phyloP scores from a whole-genome alignment of 92 coral and sea anemone genomes.

The Epizoanthus stellaris region DNA sequence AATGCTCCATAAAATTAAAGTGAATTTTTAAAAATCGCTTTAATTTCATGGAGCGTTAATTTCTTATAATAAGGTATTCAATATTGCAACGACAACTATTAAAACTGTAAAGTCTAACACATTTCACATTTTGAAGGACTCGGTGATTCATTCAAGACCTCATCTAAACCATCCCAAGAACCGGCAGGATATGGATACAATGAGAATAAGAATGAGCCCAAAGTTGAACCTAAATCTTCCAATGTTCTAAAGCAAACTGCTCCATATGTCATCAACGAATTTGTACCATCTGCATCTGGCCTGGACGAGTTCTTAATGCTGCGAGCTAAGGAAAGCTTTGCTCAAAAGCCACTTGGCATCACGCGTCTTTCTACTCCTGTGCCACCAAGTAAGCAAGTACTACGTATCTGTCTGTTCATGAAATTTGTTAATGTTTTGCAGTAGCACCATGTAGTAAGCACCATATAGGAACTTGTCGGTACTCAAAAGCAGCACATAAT shows the following conservation, averaged over 20 bases:
- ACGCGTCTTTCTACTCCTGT: neutral
- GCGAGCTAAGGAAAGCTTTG: constrained; percentile 36
- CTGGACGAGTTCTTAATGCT: constrained; percentile 62
- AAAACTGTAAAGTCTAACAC: too few species aligned
- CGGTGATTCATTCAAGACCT: neutral
- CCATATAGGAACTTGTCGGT: neutral
- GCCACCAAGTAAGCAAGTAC: constrained; percentile 27
- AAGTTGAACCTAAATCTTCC: neutral
- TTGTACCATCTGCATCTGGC: constrained; percentile 34
- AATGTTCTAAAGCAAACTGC: neutral
- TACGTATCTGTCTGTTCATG: too few species aligned
- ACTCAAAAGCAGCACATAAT: neutral
- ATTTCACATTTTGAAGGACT: constrained; percentile 1
- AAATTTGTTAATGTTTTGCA: neutral
- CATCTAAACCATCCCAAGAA: neutral
- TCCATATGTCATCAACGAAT: constrained; percentile 5
- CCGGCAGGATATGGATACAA: neutral
- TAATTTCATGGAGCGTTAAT: neutral
- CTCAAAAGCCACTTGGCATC: neutral
- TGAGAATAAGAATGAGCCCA: neutral
- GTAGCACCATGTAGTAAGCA: neutral
- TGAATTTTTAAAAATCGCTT: too few species aligned
- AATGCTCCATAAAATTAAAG: too few species aligned
- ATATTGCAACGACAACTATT: neutral
- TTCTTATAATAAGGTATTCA: neutral